phyloP scores from a whole-genome alignment of 1,140 invertebrate genomes.

The Drosophila nigromelanica region DNA sequence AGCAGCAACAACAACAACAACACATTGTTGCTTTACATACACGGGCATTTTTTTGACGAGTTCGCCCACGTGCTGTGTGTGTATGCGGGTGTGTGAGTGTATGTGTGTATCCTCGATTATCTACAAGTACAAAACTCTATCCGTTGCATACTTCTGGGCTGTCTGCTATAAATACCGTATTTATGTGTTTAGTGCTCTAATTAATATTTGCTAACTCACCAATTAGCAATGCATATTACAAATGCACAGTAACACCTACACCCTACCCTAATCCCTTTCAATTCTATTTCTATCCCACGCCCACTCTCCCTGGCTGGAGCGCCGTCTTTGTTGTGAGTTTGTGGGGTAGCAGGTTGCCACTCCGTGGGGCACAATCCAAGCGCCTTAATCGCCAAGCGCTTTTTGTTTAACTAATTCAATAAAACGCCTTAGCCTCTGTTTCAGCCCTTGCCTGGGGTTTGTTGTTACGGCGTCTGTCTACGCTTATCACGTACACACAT shows the following conservation, averaged over 20 bases:
- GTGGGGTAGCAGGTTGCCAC: conserved; percentile 57
- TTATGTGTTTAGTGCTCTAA: conserved; percentile 34
- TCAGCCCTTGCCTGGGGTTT: conserved; percentile 49
- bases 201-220: conserved; percentile 38
- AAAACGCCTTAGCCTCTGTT: conserved; percentile 38
- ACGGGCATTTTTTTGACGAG: conserved; percentile 1
- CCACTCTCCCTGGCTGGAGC: neutral
- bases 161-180: conserved; percentile 9
- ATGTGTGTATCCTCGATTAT: neutral
- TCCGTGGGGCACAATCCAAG: conserved; percentile 23
- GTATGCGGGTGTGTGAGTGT: neutral
- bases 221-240: conserved; percentile 43
- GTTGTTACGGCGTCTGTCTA: conserved; percentile 71
- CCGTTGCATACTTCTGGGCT: conserved; percentile 37
- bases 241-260: conserved; percentile 28
- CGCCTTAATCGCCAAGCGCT: conserved; percentile 58
- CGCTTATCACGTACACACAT: conserved; percentile 70
- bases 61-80: conserved; percentile 19
- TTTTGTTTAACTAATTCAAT: conserved; percentile 79
- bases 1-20: conserved; percentile 12
- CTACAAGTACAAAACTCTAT: conserved; percentile 24
- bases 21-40: conserved; percentile 12
- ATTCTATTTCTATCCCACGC: neutral
- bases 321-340: conserved; percentile 57
- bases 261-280: neutral